A percentile compares a stretch with the other conserved stretches of the same genome.
phyloP scores from a whole-genome alignment of 1,140 invertebrate species.

The Temnothorax longispinosus region DNA sequence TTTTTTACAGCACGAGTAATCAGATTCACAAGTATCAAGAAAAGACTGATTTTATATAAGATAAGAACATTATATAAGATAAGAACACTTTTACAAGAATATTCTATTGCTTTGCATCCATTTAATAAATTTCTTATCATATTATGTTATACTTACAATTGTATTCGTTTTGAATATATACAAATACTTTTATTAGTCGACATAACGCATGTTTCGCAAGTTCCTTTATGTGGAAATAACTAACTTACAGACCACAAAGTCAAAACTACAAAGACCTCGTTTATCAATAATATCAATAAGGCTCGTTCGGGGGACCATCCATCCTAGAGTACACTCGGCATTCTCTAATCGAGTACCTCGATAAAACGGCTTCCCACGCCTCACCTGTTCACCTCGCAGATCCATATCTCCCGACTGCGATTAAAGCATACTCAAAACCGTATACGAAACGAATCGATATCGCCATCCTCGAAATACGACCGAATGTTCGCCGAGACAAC shows the following conservation, averaged over 20 bases:
- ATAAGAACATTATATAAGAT: neutral
- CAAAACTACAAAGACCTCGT: neutral
- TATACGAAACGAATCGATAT: constrained; percentile 56
- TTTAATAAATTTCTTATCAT: neutral
- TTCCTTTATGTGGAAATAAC: neutral
- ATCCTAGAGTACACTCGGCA: neutral
- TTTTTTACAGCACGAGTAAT: neutral
- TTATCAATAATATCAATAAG: neutral
- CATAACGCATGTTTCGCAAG: neutral
- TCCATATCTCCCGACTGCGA: constrained; percentile 65
- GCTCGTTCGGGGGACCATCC: neutral
- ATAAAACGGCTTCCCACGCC: constrained; percentile 69
- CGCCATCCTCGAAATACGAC: constrained; percentile 55
- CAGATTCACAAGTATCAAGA: neutral
- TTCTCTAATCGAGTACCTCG: constrained; percentile 17
- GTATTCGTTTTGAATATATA: neutral
- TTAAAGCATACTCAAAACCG: constrained; percentile 11
- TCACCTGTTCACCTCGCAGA: constrained; percentile 69
- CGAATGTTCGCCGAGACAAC: constrained; percentile 65
- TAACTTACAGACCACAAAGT: neutral
- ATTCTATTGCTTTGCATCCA: neutral
- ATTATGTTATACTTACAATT: neutral
- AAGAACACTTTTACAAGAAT: too few species aligned
- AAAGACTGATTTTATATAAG: neutral
- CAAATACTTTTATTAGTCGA: neutral